phyloP scores from a whole-genome alignment of 1,140 invertebrate species.

The Cotesia chilonis region DNA sequence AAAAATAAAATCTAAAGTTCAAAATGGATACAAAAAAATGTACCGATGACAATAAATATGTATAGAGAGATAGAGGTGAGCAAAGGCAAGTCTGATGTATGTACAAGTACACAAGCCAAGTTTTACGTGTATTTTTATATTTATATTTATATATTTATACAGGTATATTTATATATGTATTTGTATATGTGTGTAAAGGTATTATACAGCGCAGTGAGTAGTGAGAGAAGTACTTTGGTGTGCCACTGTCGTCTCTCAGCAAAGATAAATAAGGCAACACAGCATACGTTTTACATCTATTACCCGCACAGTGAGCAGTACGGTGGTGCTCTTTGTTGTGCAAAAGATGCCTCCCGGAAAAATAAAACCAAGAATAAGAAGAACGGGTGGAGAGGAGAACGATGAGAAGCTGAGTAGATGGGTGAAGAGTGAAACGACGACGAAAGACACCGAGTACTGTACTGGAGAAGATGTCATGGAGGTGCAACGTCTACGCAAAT shows the following conservation, averaged over 20 bases:
- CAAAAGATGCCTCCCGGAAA: slow-evolving; percentile 3
- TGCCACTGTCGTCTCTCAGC: slow-evolving; percentile 23
- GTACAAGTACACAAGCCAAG: no score
- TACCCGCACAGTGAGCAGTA: slow-evolving; percentile 23
- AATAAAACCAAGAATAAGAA: slow-evolving; percentile 1
- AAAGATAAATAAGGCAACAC: slow-evolving; percentile 36
- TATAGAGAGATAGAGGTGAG: no score
- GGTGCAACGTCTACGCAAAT: slow-evolving; percentile 37
- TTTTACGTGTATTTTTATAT: no score
- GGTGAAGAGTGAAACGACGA: no score
- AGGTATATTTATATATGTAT: no score
- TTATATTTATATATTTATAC: no score
- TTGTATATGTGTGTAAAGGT: background rate
- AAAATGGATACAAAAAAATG: no score
- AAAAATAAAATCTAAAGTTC: no score
- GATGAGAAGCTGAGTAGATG: background rate
- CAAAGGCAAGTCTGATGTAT: background rate
- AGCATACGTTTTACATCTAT: slow-evolving; percentile 44
- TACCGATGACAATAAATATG: no score
- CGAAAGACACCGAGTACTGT: background rate
- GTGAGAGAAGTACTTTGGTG: slow-evolving; percentile 16
- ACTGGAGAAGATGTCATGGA: slow-evolving; percentile 6
- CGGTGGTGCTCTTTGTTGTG: slow-evolving; percentile 6
- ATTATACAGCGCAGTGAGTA: background rate
- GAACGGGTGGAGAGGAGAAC: slow-evolving; percentile 5